These are phyloP conservation scores for Drosophila truncata DNA, from an alignment of 1,140 invertebrate genomes.

Conservation along the genomic window DNA sequence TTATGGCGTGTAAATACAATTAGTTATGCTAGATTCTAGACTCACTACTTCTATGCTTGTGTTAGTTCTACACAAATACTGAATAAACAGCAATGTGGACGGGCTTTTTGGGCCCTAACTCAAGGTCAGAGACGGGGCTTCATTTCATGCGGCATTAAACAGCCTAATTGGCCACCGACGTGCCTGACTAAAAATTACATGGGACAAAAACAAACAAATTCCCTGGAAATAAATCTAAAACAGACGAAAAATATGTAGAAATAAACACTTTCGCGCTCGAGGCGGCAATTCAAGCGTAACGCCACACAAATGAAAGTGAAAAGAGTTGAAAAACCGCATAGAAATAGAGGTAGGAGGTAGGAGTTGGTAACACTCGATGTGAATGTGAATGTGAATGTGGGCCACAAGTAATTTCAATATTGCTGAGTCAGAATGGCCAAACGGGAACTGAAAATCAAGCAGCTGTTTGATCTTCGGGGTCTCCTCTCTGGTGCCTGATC, in stretches of 20 bases:
- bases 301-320: conserved; percentile 72
- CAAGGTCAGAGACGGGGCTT: conserved; percentile 60
- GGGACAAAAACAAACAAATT: conserved; percentile 8
- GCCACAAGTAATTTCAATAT: conserved; percentile 30
- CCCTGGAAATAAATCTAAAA: conserved; percentile 19
- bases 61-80: conserved; percentile 8
- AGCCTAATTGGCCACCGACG: conserved; percentile 54
- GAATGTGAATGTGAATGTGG: conserved; percentile 22
- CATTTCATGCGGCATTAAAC: conserved; percentile 72
- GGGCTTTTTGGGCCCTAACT: conserved; percentile 44
- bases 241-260: conserved; percentile 21
- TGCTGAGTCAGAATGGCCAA: conserved; percentile 49
- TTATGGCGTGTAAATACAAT: conserved; percentile 38
- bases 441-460: conserved; percentile 23
- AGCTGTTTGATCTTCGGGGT: conserved; percentile 52
- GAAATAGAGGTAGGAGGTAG: conserved; percentile 30
- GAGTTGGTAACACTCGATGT: conserved; percentile 6
- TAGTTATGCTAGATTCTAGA: conserved; percentile 40
- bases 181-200: conserved; percentile 16
- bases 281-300: conserved; percentile 57
- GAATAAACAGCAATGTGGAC: conserved; percentile 5
- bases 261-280: conserved; percentile 68
- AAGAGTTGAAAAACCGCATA: conserved; percentile 64
- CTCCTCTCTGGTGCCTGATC: conserved; percentile 4
- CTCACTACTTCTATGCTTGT: conserved; percentile 3